Percentiles rank a stretch among this genome's conserved stretches.
Conservation (phyloP, 2,888 invertebrate genomes). For the Ormyrus thymus region DNA sequence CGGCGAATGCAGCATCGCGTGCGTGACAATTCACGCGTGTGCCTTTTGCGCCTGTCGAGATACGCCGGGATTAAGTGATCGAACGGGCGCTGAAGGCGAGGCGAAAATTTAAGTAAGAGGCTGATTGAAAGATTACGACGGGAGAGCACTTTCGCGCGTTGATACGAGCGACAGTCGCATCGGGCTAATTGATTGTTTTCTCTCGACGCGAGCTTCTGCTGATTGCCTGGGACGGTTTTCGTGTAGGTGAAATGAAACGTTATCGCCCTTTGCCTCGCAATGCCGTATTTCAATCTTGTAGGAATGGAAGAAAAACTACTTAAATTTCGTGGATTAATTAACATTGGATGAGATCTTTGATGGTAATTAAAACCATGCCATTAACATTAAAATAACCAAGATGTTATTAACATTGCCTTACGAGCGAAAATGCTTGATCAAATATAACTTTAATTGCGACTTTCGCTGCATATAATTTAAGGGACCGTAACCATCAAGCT, state of each 20-base stretch:
- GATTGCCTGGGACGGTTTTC: neutral
- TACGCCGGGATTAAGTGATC: constrained; percentile 23
- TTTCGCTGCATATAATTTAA: neutral
- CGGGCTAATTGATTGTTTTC: constrained; percentile 38
- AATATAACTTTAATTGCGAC: neutral
- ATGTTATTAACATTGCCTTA: too few species aligned
- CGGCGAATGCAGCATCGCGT: neutral
- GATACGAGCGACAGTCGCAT: constrained; percentile 3
- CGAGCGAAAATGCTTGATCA: too few species aligned
- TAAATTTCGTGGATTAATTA: too few species aligned
- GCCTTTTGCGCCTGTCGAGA: neutral
- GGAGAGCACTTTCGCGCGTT: constrained; percentile 20
- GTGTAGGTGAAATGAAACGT: neutral
- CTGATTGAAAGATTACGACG: constrained; percentile 47
- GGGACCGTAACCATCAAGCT: neutral
- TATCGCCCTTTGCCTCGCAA: neutral
- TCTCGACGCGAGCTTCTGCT: constrained; percentile 4
- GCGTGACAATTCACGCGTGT: constrained; percentile 12
- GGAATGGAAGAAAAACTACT: too few species aligned
- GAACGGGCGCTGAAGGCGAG: constrained; percentile 18
- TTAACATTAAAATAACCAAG: too few species aligned
- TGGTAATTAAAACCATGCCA: too few species aligned
- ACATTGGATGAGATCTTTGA: too few species aligned
- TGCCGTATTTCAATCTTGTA: too few species aligned
- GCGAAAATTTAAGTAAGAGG: constrained; percentile 16